A percentile compares a stretch with the other conserved stretches of the same genome.
Evolutionary conservation across 1,140 invertebrate species (phyloP).

Genomic region (Calosoma granatense): DNA sequence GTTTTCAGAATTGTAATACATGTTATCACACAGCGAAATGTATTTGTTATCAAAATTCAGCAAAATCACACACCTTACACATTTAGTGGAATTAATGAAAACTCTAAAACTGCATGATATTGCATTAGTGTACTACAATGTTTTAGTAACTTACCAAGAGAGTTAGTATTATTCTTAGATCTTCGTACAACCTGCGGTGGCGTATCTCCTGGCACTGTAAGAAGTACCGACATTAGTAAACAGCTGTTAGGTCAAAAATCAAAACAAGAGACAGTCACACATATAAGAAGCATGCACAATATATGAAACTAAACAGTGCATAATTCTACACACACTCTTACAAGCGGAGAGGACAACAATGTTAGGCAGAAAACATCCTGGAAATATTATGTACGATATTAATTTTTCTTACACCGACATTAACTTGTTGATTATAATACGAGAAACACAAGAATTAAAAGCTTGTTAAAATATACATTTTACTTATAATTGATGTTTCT

Average conservation of each 20-base stretch:
- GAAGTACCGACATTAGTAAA: not conserved
- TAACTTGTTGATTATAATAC: not conserved
- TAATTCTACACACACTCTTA: not conserved
- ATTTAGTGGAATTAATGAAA: too few relatives aligned
- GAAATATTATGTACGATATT: too few relatives aligned
- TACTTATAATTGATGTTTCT: not conserved
- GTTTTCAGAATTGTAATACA: not conserved
- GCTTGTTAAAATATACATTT: too few relatives aligned
- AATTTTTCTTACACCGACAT: too few relatives aligned
- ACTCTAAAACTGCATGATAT: too few relatives aligned
- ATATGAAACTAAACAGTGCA: not conserved
- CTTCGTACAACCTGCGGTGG: not conserved
- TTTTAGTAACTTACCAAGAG: slow-evolving; percentile 8
- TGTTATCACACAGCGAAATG: not conserved
- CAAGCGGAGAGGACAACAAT: not conserved
- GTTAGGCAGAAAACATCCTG: too few relatives aligned
- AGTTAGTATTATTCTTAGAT: slow-evolving; percentile 11
- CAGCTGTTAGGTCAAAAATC: not conserved
- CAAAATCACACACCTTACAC: too few relatives aligned
- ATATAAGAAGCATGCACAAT: not conserved
- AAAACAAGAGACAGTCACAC: not conserved
- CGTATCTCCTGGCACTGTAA: not conserved
- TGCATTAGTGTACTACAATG: too few relatives aligned
- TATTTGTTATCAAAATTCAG: too few relatives aligned
- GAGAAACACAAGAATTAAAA: not conserved